Evolutionary conservation across 2,113 vertebrate species (phyloP).

Genomic region (Pterocles gutturalis): DNA sequence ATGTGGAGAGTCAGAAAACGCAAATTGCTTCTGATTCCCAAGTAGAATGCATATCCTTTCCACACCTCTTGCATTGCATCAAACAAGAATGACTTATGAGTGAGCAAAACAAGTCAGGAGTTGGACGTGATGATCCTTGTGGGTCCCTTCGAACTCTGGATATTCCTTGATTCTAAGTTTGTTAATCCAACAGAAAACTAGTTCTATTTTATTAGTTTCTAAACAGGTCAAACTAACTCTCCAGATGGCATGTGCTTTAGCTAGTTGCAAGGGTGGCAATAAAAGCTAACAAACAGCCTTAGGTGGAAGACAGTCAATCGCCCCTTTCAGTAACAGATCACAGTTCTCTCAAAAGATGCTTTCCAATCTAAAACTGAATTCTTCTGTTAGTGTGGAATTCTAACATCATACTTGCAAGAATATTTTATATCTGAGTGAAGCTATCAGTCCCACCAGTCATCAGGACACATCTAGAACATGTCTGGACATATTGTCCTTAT

Average conservation of each 20-base stretch:
- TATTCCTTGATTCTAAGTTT: not conserved
- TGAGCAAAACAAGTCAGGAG: not conserved
- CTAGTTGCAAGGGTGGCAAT: not conserved
- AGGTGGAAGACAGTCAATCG: not conserved
- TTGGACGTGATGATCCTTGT: fast-evolving
- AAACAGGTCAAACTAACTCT: not conserved
- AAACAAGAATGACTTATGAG: not conserved
- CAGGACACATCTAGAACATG: not conserved
- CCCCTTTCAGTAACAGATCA: not conserved
- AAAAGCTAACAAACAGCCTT: not conserved
- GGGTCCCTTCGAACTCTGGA: not conserved
- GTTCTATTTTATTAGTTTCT: not conserved
- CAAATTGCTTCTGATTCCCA: not conserved
- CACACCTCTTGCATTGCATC: not conserved
- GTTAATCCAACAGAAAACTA: not conserved
- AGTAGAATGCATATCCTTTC: not conserved
- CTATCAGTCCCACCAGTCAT: not conserved
- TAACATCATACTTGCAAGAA: not conserved
- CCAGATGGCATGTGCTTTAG: not conserved
- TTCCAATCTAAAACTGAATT: not conserved
- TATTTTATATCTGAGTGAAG: not conserved
- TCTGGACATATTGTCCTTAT: not conserved
- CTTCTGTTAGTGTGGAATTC: not conserved
- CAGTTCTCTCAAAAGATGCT: not conserved
- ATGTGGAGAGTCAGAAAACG: not conserved